A percentile compares a stretch with the other conserved stretches of the same genome.
phyloP scores from a whole-genome alignment of 92 coral and sea anemone genomes.

The Parazoanthus swiftii region DNA sequence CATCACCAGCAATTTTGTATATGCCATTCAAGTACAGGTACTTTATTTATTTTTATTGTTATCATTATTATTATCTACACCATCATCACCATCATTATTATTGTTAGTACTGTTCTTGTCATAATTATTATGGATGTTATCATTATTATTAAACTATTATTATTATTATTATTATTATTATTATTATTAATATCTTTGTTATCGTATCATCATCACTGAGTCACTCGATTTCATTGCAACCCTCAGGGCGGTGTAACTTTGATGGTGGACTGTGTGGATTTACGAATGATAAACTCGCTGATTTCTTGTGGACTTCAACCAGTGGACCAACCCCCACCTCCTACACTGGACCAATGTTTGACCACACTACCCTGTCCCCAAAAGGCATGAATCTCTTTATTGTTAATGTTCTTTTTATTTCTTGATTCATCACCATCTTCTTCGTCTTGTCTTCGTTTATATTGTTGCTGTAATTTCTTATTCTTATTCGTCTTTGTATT shows the following conservation, averaged over 20 bases:
- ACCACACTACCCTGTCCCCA: slow-evolving; percentile 29
- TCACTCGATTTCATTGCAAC: neutral
- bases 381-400: neutral
- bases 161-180: too few relatives aligned
- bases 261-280: slow-evolving; percentile 31
- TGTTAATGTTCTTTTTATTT: neutral
- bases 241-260: slow-evolving; percentile 13
- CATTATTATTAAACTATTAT: too few relatives aligned
- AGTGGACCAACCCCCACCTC: slow-evolving; percentile 5
- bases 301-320: neutral
- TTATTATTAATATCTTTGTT: too few relatives aligned
- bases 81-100: too few relatives aligned
- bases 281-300: slow-evolving; percentile 10
- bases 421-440: neutral
- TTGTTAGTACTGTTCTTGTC: too few relatives aligned
- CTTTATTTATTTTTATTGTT: too few relatives aligned
- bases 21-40: too few relatives aligned
- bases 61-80: too few relatives aligned
- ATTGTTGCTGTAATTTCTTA: neutral
- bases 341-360: slow-evolving; percentile 28
- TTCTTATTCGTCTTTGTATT: neutral
- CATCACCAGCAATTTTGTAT: too few relatives aligned
- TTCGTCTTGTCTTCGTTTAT: neutral
- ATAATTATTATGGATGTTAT: too few relatives aligned
- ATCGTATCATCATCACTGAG: neutral